Evolutionary conservation across 2,888 invertebrate genomes (phyloP).

Genomic region (Andricus curvator): DNA sequence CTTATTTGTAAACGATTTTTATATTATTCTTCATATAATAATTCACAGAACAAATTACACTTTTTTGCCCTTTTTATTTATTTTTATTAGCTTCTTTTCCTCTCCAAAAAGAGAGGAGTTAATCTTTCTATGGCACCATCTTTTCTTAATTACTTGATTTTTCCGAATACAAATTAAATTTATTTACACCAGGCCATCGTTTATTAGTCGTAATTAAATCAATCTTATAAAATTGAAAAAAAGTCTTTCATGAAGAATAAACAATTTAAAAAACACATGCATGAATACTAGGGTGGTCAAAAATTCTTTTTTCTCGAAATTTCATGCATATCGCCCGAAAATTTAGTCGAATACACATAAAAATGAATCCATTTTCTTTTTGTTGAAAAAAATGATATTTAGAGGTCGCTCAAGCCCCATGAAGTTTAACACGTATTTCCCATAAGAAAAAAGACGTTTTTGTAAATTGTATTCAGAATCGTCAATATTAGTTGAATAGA

Average conservation of each 20-base stretch:
- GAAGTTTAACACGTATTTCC: too few relatives aligned
- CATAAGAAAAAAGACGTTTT: too few relatives aligned
- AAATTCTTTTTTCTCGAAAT: too few relatives aligned
- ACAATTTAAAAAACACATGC: too few relatives aligned
- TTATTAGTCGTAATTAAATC: neutral
- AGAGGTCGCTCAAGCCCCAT: too few relatives aligned
- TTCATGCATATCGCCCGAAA: too few relatives aligned
- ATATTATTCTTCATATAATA: conserved; percentile 29
- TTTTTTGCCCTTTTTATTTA: conserved; percentile 11
- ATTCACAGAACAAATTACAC: conserved; percentile 50
- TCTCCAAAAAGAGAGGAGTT: neutral
- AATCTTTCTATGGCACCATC: neutral
- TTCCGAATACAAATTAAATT: neutral
- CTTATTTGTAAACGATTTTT: conserved; percentile 59
- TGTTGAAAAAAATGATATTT: too few relatives aligned
- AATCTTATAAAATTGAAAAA: neutral
- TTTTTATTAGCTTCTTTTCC: conserved; percentile 13
- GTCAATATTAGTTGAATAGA: too few relatives aligned
- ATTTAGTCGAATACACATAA: too few relatives aligned
- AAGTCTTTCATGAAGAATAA: neutral
- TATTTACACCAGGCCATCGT: neutral
- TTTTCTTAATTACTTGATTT: neutral
- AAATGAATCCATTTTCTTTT: too few relatives aligned
- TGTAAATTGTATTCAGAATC: too few relatives aligned
- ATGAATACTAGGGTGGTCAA: too few relatives aligned